These are phyloP conservation scores for Paratrypauchen microcephalus DNA, from an alignment of 2,797 vertebrate species.

Conservation along the genomic window DNA sequence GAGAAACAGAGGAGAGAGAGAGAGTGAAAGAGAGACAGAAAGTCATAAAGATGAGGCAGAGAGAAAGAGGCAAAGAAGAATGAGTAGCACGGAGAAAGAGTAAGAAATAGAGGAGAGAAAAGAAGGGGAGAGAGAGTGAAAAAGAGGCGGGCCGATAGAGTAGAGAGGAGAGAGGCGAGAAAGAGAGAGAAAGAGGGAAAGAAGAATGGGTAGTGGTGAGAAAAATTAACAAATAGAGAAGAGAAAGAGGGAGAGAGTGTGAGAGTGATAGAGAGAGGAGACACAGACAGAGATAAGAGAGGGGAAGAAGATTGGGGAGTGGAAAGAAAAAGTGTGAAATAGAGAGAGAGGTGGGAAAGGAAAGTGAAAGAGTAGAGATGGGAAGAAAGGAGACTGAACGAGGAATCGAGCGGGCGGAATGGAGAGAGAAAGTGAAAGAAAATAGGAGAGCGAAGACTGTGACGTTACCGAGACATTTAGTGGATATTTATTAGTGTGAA, in stretches of 20 bases:
- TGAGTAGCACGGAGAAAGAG: too few species aligned
- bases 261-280: constrained; percentile 1
- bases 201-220: constrained; percentile 60
- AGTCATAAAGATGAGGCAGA: not conserved
- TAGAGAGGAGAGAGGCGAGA: not conserved
- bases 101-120: too few species aligned
- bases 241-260: not conserved
- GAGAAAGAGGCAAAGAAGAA: too few species aligned
- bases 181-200: not conserved
- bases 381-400: too few species aligned
- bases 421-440: too few species aligned
- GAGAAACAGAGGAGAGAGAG: not conserved
- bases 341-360: not conserved
- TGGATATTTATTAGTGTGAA: too few species aligned
- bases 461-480: too few species aligned
- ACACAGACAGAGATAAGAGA: not conserved
- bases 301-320: constrained; percentile 56
- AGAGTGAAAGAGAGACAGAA: not conserved
- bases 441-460: too few species aligned
- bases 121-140: not conserved
- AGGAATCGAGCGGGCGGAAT: too few species aligned
- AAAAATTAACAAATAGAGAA: not conserved
- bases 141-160: not conserved
- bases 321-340: constrained; percentile 26
- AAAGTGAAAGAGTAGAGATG: not conserved